A percentile compares a stretch with the other conserved stretches of the same genome.
phyloP scores from a whole-genome alignment of 1,140 invertebrate genomes.

The Anastrepha obliqua region DNA sequence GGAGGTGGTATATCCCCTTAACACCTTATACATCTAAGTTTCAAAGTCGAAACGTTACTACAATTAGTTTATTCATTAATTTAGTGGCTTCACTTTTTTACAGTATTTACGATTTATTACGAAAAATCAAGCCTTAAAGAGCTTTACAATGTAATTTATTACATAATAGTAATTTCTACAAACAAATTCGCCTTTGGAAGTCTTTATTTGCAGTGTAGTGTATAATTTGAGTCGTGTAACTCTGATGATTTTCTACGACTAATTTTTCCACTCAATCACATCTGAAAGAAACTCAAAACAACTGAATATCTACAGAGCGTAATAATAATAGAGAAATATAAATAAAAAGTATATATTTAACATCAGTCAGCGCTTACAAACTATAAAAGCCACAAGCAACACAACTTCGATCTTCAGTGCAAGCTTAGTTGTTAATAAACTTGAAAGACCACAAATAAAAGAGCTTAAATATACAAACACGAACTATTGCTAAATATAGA shows the following conservation, averaged over 20 bases:
- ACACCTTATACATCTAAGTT: too few relatives aligned
- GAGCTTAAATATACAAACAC: neutral
- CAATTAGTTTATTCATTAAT: too few relatives aligned
- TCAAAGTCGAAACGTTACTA: too few relatives aligned
- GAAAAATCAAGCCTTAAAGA: too few relatives aligned
- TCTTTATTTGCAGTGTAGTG: neutral
- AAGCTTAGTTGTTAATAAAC: slow-evolving; percentile 18
- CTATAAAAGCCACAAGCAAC: slow-evolving; percentile 29
- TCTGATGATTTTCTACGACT: slow-evolving; percentile 5
- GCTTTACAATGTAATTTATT: too few relatives aligned
- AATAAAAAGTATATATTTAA: neutral
- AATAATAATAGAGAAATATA: neutral
- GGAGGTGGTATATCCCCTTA: too few relatives aligned
- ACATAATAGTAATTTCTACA: too few relatives aligned
- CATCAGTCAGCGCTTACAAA: neutral
- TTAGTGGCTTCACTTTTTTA: too few relatives aligned
- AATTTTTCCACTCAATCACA: neutral
- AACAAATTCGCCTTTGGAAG: too few relatives aligned
- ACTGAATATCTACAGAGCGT: neutral
- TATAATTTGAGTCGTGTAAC: slow-evolving; percentile 24
- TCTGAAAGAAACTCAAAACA: neutral
- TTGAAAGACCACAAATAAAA: neutral
- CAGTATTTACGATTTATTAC: too few relatives aligned
- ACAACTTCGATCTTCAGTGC: slow-evolving; percentile 25
- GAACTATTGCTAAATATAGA: too few relatives aligned